A percentile compares a stretch with the other conserved stretches of the same genome.
These are phyloP conservation scores for Dermatemys mawii DNA, from an alignment of 2,113 vertebrate species.

Conservation along the genomic window DNA sequence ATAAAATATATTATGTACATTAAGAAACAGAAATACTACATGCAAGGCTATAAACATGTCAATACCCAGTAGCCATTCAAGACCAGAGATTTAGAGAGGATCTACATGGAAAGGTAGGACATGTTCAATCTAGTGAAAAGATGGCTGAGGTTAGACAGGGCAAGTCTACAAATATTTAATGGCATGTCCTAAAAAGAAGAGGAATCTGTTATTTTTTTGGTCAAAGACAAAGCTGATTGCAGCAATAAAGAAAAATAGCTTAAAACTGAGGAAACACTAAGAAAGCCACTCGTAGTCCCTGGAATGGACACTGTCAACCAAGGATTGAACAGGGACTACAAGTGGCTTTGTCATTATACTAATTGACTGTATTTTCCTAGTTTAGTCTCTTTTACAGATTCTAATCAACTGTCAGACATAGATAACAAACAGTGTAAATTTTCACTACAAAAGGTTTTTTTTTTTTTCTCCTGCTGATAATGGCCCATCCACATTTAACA, in stretches of 20 bases:
- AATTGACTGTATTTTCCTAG: too few relatives aligned
- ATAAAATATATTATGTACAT: neutral
- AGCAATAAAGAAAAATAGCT: neutral
- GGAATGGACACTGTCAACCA: too few relatives aligned
- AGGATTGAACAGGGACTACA: too few relatives aligned
- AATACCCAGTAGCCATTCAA: neutral
- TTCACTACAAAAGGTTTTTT: too few relatives aligned
- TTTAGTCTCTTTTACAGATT: too few relatives aligned
- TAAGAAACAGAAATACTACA: neutral
- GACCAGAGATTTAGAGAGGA: neutral
- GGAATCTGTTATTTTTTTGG: constrained; percentile 34
- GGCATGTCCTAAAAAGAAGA: constrained; percentile 10
- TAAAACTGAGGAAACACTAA: neutral
- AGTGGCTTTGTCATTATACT: too few relatives aligned
- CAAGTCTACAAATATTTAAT: constrained; percentile 29
- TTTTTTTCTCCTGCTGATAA: too few relatives aligned
- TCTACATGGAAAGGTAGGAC: neutral
- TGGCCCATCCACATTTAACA: too few relatives aligned
- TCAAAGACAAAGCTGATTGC: neutral
- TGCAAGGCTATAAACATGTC: neutral
- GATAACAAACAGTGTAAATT: too few relatives aligned
- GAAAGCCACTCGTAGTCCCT: too few relatives aligned
- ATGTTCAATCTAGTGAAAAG: neutral
- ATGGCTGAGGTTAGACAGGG: neutral
- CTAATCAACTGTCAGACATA: too few relatives aligned